These are phyloP conservation scores for Cremastobaeus sp. DNA, from an alignment of 2,888 invertebrate species.

Conservation along the genomic window DNA sequence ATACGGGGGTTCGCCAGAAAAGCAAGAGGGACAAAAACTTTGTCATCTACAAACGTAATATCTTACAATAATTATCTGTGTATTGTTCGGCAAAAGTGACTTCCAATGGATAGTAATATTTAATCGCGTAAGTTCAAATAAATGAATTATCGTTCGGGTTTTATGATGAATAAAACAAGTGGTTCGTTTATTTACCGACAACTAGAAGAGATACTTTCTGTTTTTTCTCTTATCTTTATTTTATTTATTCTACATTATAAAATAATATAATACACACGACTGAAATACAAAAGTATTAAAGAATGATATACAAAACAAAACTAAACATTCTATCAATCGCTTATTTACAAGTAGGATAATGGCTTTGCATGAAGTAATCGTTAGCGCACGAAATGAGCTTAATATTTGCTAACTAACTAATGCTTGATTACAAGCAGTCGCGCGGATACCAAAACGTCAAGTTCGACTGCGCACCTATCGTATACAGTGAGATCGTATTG, in stretches of 20 bases:
- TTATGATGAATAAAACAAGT: conserved; percentile 31
- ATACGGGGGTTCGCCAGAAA: too few relatives aligned
- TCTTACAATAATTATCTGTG: too few relatives aligned
- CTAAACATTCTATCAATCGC: conserved; percentile 37
- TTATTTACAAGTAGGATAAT: conserved; percentile 49
- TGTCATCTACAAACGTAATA: conserved; percentile 34
- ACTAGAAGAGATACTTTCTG: not conserved
- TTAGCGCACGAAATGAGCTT: conserved; percentile 19
- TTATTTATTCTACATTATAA: conserved; percentile 32
- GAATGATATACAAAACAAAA: conserved; percentile 44
- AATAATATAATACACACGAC: conserved; percentile 51
- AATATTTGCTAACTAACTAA: not conserved
- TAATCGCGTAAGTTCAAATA: conserved; percentile 57
- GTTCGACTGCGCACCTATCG: conserved; percentile 8
- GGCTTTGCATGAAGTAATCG: conserved; percentile 7
- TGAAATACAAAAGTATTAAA: conserved; percentile 57
- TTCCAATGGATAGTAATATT: conserved; percentile 58
- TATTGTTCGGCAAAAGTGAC: conserved; percentile 58
- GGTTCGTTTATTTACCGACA: conserved; percentile 6
- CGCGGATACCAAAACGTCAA: conserved; percentile 23
- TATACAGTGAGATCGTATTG: conserved; percentile 49
- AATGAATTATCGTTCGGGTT: conserved; percentile 55
- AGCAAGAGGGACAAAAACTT: not conserved
- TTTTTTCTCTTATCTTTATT: conserved; percentile 8
- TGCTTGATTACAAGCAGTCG: conserved; percentile 29